A percentile compares a stretch with the other conserved stretches of the same genome.
Conservation (phyloP, 1,140 invertebrate species). For the Oryctes rhinoceros region DNA sequence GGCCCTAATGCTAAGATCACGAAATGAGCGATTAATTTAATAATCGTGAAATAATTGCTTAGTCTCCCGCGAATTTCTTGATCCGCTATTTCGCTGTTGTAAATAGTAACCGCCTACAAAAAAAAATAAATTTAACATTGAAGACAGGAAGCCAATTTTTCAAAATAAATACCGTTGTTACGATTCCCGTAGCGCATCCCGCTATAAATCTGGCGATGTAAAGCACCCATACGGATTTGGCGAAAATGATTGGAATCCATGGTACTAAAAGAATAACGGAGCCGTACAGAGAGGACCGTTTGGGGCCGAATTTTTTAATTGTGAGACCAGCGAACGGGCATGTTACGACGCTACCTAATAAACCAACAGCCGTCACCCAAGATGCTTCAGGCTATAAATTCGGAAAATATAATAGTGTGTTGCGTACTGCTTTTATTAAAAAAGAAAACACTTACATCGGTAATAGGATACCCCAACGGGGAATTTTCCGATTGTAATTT, state of each 20-base stretch:
- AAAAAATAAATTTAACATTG: conserved; percentile 5
- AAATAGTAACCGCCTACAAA: conserved; percentile 63
- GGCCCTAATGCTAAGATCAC: conserved; percentile 66
- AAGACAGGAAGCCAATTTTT: conserved; percentile 53
- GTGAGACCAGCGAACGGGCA: conserved; percentile 63
- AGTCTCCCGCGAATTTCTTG: conserved; percentile 69
- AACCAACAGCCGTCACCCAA: conserved; percentile 65
- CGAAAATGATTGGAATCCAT: conserved; percentile 63
- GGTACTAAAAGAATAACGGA: conserved; percentile 64
- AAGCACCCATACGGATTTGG: conserved; percentile 57
- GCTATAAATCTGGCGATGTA: conserved; percentile 65
- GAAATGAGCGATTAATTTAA: conserved; percentile 69
- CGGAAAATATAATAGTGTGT: neutral
- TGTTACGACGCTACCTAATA: conserved; percentile 64
- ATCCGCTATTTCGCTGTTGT: conserved; percentile 71
- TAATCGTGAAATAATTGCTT: conserved; percentile 66
- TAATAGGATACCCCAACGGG: conserved; percentile 54
- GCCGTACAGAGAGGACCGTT: conserved; percentile 60
- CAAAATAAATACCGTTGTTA: conserved; percentile 61
- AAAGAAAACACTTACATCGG: conserved; percentile 41
- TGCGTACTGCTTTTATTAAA: no score
- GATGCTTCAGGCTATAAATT: conserved; percentile 62
- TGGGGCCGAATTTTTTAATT: conserved; percentile 68
- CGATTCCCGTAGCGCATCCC: conserved; percentile 63
- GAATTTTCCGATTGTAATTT: conserved; percentile 60